A percentile compares a stretch with the other conserved stretches of the same genome.
Evolutionary conservation across 2,113 vertebrate species (phyloP).

Genomic region (Panurus biarmicus): DNA sequence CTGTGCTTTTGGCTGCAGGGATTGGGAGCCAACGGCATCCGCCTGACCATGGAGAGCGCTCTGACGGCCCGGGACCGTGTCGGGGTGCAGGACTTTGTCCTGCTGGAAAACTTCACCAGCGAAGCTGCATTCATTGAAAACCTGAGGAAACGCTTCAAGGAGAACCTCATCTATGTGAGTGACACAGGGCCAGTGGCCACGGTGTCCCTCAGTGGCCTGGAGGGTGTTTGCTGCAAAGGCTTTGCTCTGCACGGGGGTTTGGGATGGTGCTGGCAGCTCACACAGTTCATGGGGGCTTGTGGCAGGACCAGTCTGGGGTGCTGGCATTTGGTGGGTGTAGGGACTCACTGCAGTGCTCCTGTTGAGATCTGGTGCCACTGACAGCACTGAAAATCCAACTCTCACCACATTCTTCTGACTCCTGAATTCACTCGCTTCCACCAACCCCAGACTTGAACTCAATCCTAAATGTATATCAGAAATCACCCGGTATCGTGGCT

Average conservation of each 20-base stretch:
- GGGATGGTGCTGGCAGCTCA: neutral
- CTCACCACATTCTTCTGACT: rapidly evolving
- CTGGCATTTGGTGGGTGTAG: rapidly evolving
- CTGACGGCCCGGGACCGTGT: constrained; percentile 96
- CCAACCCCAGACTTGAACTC: neutral
- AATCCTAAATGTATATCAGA: neutral
- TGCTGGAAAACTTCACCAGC: constrained; percentile 95
- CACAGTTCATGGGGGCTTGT: neutral
- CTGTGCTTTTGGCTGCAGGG: constrained; percentile 67
- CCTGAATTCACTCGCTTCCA: neutral
- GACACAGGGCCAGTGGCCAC: neutral
- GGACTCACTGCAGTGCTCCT: neutral
- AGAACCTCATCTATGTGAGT: constrained; percentile 96
- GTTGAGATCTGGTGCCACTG: neutral
- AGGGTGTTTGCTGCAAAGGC: neutral
- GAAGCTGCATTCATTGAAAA: constrained; percentile 96
- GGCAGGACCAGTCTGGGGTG: neutral
- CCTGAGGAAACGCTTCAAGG: constrained; percentile 92
- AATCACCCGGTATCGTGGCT: neutral
- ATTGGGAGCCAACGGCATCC: constrained; percentile 83
- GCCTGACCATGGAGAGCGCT: constrained; percentile 94
- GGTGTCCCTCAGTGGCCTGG: neutral
- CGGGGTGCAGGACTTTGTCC: constrained; percentile 96
- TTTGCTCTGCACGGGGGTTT: neutral
- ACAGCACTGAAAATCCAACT: neutral